phyloP scores from a whole-genome alignment of 1,140 invertebrate genomes.

The Scaptomyza graminum region DNA sequence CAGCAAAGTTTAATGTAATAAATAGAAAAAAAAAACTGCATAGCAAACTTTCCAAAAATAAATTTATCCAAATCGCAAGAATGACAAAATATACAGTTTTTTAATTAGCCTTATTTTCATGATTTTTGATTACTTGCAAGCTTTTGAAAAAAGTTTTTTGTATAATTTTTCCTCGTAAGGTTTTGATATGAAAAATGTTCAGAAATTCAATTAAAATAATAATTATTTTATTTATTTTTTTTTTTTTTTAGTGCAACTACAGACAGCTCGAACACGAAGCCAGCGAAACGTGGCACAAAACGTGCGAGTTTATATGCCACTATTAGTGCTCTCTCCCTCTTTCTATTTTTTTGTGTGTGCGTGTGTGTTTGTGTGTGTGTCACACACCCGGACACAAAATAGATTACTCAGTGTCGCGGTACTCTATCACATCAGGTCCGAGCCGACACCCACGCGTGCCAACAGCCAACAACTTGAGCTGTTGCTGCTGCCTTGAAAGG shows the following conservation, averaged over 20 bases:
- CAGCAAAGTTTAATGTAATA: too few relatives aligned
- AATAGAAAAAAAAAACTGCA: too few relatives aligned
- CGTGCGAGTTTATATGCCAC: constrained; percentile 74
- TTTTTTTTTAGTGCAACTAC: not conserved
- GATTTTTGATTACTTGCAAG: too few relatives aligned
- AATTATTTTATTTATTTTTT: not conserved
- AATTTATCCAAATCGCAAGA: too few relatives aligned
- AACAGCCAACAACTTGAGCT: constrained; percentile 22
- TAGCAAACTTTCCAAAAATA: too few relatives aligned
- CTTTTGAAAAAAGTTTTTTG: too few relatives aligned
- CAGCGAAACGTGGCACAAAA: constrained; percentile 59
- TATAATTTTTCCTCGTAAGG: too few relatives aligned
- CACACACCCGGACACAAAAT: constrained; percentile 65
- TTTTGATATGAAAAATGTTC: not conserved
- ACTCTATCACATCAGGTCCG: constrained; percentile 65
- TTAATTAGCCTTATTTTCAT: too few relatives aligned
- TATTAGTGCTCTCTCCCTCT: constrained; percentile 47
- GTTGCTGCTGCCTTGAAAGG: constrained; percentile 9
- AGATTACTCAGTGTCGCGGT: constrained; percentile 78
- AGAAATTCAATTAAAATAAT: too few relatives aligned
- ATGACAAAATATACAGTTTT: too few relatives aligned
- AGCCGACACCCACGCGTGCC: constrained; percentile 7
- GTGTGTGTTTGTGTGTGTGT: constrained; percentile 36
- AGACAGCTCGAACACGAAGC: constrained; percentile 19
- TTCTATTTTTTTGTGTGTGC: constrained; percentile 1